Percentiles rank a stretch among this genome's conserved stretches.
These are phyloP conservation scores for Himalopsyche anomala DNA, from an alignment of 2,888 invertebrate species.

Conservation along the genomic window DNA sequence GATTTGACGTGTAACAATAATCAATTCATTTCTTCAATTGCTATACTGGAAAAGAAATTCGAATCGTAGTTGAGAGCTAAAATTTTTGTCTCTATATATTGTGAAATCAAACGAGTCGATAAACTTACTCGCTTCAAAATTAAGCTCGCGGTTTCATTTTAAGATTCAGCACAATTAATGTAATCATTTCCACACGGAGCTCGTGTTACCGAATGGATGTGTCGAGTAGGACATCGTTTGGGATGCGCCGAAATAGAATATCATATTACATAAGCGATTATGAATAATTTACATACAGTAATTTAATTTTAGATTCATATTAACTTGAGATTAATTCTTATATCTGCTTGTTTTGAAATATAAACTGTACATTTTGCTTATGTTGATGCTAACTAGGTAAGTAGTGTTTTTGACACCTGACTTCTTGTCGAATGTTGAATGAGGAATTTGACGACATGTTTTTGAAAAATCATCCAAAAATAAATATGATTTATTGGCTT, in stretches of 20 bases:
- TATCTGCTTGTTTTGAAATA: background rate
- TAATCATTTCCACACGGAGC: no score
- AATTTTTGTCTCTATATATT: no score
- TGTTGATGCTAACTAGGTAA: background rate
- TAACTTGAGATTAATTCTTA: constrained; percentile 31
- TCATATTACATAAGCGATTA: background rate
- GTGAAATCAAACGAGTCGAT: no score
- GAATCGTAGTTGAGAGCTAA: no score
- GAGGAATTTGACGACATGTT: background rate
- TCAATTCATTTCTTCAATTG: no score
- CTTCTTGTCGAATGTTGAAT: background rate
- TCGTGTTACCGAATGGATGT: background rate
- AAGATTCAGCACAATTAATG: no score
- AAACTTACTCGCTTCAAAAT: no score
- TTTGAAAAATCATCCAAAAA: no score
- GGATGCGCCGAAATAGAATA: background rate
- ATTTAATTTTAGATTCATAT: constrained; percentile 21
- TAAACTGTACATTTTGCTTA: constrained; percentile 19
- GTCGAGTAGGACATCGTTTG: background rate
- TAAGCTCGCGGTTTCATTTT: no score
- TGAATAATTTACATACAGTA: constrained; percentile 13
- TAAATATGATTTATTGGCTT: no score
- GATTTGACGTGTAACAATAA: no score
- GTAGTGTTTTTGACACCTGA: background rate
- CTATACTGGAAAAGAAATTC: no score